phyloP scores from a whole-genome alignment of 2,797 vertebrate genomes.

The Scomberomorus guttatus region DNA sequence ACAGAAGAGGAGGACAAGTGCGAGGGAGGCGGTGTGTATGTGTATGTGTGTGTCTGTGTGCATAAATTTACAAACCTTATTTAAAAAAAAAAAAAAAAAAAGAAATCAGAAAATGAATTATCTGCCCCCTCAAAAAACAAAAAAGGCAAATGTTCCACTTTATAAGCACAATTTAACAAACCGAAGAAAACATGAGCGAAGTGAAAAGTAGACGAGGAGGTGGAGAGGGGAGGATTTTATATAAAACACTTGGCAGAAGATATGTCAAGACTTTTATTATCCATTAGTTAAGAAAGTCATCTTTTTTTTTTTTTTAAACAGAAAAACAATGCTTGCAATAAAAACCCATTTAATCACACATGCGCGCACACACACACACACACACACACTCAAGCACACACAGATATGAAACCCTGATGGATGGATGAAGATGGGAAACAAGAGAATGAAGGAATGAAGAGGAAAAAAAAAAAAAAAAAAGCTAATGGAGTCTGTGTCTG shows the following conservation, averaged over 20 bases:
- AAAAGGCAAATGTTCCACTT: conserved; percentile 15
- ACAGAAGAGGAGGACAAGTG: conserved; percentile 55
- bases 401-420: conserved; percentile 56
- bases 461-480: not conserved
- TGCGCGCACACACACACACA: conserved; percentile 26
- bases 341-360: conserved; percentile 73
- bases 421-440: conserved; percentile 36
- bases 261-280: conserved; percentile 67
- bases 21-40: conserved; percentile 52
- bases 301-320: conserved; percentile 46
- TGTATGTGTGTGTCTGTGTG: conserved; percentile 43
- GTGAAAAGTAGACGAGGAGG: not conserved
- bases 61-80: conserved; percentile 66
- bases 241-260: conserved; percentile 81
- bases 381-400: conserved; percentile 49
- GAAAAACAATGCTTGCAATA: conserved; percentile 74
- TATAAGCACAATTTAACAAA: conserved; percentile 52
- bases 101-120: conserved; percentile 43
- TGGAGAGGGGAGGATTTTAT: conserved; percentile 45
- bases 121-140: conserved; percentile 32
- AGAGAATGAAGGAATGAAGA: conserved; percentile 39
- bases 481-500: conserved; percentile 27
- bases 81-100: conserved; percentile 51
- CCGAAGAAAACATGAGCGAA: conserved; percentile 15
- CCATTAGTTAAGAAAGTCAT: conserved; percentile 69